phyloP scores from a whole-genome alignment of 1,140 invertebrate species.

The Leptinotarsa texana region DNA sequence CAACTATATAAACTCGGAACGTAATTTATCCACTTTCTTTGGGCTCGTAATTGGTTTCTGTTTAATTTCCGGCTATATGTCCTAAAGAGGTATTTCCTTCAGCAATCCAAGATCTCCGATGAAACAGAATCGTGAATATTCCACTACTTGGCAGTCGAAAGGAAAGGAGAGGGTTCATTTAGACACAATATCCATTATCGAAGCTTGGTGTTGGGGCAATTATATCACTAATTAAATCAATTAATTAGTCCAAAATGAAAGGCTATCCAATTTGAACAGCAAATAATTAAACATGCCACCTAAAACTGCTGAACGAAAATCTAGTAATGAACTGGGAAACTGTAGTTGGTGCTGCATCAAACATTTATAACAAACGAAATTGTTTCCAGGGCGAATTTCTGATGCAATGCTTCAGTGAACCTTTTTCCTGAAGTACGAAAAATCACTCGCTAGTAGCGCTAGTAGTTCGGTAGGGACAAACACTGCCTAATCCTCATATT shows the following conservation, averaged over 20 bases:
- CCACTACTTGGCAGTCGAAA: no score
- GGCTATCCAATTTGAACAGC: not conserved
- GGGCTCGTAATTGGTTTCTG: no score
- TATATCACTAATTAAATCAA: slow-evolving; percentile 3
- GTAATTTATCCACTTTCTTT: no score
- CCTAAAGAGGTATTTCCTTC: no score
- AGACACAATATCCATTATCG: not conserved
- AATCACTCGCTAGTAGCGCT: no score
- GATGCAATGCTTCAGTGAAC: not conserved
- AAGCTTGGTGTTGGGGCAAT: not conserved
- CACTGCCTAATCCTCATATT: no score
- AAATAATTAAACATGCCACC: not conserved
- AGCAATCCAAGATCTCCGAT: no score
- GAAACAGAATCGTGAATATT: no score
- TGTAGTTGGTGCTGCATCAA: not conserved
- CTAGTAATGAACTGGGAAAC: not conserved
- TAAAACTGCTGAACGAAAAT: not conserved
- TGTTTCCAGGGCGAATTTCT: not conserved
- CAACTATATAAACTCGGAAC: no score
- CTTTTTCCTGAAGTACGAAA: no score
- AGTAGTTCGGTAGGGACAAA: no score
- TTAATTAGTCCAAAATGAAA: not conserved
- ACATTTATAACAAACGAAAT: not conserved
- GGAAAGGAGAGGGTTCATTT: not conserved
- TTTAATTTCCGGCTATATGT: no score